A percentile compares a stretch with the other conserved stretches of the same genome.
These are phyloP conservation scores for Mus minutoides DNA, from an alignment of 2,797 vertebrate species.

Conservation along the genomic window DNA sequence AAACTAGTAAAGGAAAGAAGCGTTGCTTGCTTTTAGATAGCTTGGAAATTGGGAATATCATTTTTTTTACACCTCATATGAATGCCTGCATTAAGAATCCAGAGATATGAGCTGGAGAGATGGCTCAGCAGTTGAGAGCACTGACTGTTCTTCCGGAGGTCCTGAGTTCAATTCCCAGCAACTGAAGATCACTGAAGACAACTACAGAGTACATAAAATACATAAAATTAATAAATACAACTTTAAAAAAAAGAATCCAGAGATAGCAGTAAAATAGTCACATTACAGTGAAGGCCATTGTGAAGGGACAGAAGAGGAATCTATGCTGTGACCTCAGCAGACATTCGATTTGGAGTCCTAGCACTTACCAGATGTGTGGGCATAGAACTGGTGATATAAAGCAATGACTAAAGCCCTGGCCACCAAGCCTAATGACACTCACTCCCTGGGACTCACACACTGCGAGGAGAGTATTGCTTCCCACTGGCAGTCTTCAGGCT, in stretches of 20 bases:
- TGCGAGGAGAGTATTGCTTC: background rate
- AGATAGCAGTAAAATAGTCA: background rate
- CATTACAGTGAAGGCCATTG: background rate
- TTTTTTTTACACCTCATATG: slow-evolving; percentile 19
- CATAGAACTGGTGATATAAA: background rate
- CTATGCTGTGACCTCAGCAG: background rate
- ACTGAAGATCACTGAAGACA: background rate
- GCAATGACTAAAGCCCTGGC: background rate
- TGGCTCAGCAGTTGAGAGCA: background rate
- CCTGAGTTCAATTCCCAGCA: background rate
- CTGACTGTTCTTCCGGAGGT: background rate
- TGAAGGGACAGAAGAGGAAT: background rate
- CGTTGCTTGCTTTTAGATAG: background rate
- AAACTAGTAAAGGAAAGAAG: slow-evolving; percentile 51
- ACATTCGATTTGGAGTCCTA: slow-evolving; percentile 18
- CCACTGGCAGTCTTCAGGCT: background rate
- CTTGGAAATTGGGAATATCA: slow-evolving; percentile 23
- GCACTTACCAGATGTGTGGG: background rate
- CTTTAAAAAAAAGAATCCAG: background rate
- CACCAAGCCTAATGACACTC: background rate
- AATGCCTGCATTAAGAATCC: background rate
- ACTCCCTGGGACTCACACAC: background rate
- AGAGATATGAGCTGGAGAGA: background rate
- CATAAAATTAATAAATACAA: background rate
- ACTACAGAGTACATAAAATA: background rate